Evolutionary conservation across 2,113 vertebrate species (phyloP).

Genomic region (Sinocyclocheilus anshuiensis): DNA sequence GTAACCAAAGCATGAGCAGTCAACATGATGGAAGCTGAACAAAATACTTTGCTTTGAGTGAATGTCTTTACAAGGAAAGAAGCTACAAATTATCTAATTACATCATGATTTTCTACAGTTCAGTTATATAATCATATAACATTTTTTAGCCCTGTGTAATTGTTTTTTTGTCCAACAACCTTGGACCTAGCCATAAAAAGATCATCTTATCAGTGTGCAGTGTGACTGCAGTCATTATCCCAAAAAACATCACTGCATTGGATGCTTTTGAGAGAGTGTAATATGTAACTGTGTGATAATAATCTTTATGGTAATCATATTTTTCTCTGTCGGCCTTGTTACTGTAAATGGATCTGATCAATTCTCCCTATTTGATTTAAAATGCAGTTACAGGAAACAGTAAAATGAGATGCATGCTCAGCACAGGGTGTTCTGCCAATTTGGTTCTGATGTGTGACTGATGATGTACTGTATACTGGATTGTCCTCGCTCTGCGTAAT

Average conservation of each 20-base stretch:
- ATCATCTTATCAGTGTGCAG: conserved; percentile 43
- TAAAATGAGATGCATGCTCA: conserved; percentile 17
- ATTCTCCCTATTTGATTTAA: not conserved
- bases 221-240: conserved; percentile 20
- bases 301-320: conserved; percentile 39
- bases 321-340: not conserved
- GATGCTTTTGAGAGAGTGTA: conserved; percentile 6
- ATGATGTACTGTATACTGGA: not conserved
- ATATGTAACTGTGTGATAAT: conserved; percentile 33
- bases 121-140: not conserved
- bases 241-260: not conserved
- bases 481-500: not conserved
- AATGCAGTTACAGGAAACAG: not conserved
- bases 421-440: conserved; percentile 23
- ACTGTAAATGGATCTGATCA: conserved; percentile 8
- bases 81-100: not conserved
- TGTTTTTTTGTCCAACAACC: conserved; percentile 20
- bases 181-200: conserved; percentile 51
- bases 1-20: not conserved
- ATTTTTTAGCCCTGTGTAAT: not conserved
- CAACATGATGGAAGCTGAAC: too few relatives aligned
- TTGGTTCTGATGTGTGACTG: not conserved
- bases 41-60: not conserved
- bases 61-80: not conserved
- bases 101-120: not conserved